Evolutionary conservation across 2,113 vertebrate genomes (phyloP).

Genomic region (Choloepus hoffmanni): DNA sequence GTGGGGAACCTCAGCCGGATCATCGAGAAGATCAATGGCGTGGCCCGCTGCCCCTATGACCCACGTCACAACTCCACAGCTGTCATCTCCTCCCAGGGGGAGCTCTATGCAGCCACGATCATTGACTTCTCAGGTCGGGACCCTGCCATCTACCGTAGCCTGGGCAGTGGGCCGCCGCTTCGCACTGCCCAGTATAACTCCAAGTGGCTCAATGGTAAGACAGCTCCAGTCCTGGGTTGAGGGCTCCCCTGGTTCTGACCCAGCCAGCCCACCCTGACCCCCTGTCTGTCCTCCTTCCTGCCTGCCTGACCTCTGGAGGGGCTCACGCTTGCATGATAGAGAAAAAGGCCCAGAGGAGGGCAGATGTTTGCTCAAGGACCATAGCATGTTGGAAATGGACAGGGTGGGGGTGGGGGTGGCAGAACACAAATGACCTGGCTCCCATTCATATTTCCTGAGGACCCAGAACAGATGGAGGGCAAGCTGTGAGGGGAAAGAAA

Average conservation of each 20-base stretch:
- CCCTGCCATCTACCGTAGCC: conserved; percentile 98
- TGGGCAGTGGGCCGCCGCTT: conserved; percentile 95
- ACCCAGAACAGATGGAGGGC: background rate
- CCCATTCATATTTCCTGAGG: background rate
- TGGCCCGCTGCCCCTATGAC: conserved; percentile 97
- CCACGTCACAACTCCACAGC: conserved; percentile 98
- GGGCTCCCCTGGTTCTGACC: background rate
- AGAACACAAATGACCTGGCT: background rate
- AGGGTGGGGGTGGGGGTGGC: too few species aligned
- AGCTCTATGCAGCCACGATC: conserved; percentile 97
- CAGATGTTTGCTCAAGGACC: background rate
- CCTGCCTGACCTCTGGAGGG: background rate
- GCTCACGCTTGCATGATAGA: background rate
- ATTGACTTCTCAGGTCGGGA: conserved; percentile 99
- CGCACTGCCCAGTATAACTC: conserved; percentile 99
- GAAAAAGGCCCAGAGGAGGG: background rate
- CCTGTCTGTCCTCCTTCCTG: background rate
- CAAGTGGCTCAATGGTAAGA: conserved; percentile 98
- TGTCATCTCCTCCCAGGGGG: conserved; percentile 96
- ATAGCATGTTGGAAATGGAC: background rate
- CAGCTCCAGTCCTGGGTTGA: background rate
- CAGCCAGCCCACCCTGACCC: background rate
- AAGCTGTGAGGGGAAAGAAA: background rate
- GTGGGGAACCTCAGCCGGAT: conserved; percentile 95
- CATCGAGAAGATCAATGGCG: conserved; percentile 96